Evolutionary conservation across 2,797 vertebrate genomes (phyloP), one percentile per base, ranked within the genome.

Genomic region (Ibycter americanus): DNA sequence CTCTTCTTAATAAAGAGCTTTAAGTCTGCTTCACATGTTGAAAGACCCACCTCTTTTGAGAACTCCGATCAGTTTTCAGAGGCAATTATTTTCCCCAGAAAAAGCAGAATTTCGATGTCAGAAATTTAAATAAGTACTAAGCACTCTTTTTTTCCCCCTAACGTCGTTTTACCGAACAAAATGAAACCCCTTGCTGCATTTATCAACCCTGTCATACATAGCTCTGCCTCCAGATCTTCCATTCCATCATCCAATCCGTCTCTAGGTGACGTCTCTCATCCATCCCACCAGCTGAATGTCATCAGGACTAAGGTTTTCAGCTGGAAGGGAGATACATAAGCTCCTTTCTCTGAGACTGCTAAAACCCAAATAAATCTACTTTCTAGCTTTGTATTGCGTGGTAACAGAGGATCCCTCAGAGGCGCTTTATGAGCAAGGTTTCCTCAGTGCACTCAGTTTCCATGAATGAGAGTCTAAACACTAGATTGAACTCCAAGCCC

Each of bases 1-100:
- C 97, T 98, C 84, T 87, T 98, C 98, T 98, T 92, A 98, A 15
- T 73, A 97, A 98, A 98, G 31, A 90, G 71, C 49, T 88, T 47
- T 32, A 68, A 51, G 12, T 10, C 52, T 76, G 34, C 6, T 85
- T 95, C 89, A 38, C 31, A 11, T 22, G 46, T n/a, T 56, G 49
- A 79, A 95, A 95, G 54, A 80, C 46, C 84, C 79, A 68, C 90
- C 34, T 54, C 8, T 67, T 94, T 59, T 38, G 7, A 80, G 15
- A 87, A 31, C 36, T 78, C n/a, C 8, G n/a, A 80, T 12, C 62
- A 77, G 27, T 84, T 91, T 94, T 67, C 49, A 55, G 42, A 76
- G 12, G 15, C 5, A 3, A 16, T 46, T 71, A 70, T 6, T 16
- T 17, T 2, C 18, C 6, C 29, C 10, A 31, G 31, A 47, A 47